Evolutionary conservation across 2,113 vertebrate species (phyloP).

Genomic region (Polypterus senegalus): DNA sequence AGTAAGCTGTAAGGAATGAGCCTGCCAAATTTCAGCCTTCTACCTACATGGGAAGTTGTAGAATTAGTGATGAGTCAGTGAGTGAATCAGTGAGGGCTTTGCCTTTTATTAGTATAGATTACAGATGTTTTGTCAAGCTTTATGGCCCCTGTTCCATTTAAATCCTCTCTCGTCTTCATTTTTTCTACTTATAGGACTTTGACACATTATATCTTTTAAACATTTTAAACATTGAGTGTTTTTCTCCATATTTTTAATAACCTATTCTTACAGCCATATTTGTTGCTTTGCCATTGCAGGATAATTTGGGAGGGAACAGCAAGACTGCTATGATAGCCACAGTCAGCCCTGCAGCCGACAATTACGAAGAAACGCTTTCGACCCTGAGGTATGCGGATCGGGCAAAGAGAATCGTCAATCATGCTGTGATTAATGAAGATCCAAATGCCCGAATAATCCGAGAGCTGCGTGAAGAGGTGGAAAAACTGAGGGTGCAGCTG

Average conservation of each 20-base stretch:
- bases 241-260: neutral
- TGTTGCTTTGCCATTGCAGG: constrained; percentile 39
- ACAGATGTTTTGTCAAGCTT: no score
- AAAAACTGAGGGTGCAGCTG: constrained; percentile 86
- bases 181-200: no score
- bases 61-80: no score
- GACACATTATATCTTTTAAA: no score
- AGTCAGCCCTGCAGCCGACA: constrained; percentile 90
- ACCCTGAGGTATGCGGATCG: constrained; percentile 88
- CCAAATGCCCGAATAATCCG: constrained; percentile 93
- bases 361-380: constrained; percentile 94
- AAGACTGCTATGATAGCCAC: constrained; percentile 98
- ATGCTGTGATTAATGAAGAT: constrained; percentile 91
- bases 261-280: neutral
- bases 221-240: no score
- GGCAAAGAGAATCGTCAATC: constrained; percentile 93
- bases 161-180: no score
- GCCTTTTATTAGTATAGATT: no score
- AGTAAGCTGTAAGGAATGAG: no score
- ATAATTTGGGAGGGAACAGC: constrained; percentile 94
- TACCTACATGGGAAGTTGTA: no score
- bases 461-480: constrained; percentile 89
- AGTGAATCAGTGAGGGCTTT: no score
- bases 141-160: no score
- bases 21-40: no score